Conservation (phyloP, 30 jellyfish, hydroid and myxozoan genomes). For the Aurelia aurita complex sp. Pacific region DNA sequence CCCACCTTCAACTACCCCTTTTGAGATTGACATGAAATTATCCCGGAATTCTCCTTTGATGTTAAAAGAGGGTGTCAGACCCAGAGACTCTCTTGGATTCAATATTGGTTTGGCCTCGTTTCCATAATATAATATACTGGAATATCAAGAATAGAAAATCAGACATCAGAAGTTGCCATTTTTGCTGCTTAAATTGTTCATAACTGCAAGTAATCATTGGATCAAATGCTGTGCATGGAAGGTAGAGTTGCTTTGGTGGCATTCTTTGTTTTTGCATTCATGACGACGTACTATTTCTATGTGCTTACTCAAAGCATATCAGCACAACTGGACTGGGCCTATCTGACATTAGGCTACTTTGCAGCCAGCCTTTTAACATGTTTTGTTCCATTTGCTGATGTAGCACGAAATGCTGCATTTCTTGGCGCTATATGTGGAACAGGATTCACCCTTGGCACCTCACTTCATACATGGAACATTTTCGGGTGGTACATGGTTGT, state of each 20-base stretch:
- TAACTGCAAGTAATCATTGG: no score
- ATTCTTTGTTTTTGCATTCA: constrained; percentile 62
- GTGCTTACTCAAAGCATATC: constrained; percentile 2
- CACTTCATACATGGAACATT: constrained; percentile 63
- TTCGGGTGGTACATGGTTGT: constrained; percentile 69
- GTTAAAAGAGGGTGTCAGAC: no score
- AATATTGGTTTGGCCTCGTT: no score
- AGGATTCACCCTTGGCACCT: constrained; percentile 42
- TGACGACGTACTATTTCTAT: constrained; percentile 50
- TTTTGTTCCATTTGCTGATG: constrained; percentile 78
- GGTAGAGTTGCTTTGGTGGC: constrained; percentile 92
- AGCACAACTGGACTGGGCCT: constrained; percentile 62
- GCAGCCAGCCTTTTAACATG: constrained; percentile 64
- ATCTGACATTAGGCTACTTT: constrained; percentile 34
- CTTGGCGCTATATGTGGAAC: constrained; percentile 84
- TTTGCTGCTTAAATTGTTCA: no score
- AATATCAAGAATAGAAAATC: no score
- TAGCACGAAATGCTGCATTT: constrained; percentile 79
- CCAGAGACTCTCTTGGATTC: no score
- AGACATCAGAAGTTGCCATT: no score
- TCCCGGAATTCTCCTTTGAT: no score
- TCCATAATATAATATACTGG: no score
- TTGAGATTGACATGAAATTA: no score
- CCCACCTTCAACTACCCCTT: no score
- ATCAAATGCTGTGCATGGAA: constrained; percentile 83